A percentile compares a stretch with the other conserved stretches of the same genome.
Conservation (phyloP, 1,140 invertebrate genomes). For the Drosophila willistoni region DNA sequence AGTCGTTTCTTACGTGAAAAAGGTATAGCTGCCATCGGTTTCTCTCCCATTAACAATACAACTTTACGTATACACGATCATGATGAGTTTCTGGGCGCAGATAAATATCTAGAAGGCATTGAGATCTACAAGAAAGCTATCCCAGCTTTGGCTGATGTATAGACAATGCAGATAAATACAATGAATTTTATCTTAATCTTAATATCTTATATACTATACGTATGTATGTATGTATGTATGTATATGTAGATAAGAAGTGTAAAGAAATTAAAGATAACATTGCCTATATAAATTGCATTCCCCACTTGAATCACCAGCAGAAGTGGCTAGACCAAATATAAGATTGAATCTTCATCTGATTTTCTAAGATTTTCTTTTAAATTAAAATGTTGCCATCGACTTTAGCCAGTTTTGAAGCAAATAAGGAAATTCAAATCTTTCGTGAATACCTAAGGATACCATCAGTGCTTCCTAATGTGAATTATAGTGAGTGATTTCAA, state of each 20-base stretch:
- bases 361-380: not conserved
- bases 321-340: not conserved
- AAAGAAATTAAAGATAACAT: slow-evolving; percentile 1
- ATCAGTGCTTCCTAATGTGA: slow-evolving; percentile 91
- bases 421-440: slow-evolving; percentile 90
- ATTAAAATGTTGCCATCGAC: not conserved
- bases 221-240: too few species aligned
- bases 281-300: not conserved
- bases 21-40: slow-evolving; percentile 90
- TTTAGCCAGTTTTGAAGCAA: slow-evolving; percentile 82
- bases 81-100: slow-evolving; percentile 89
- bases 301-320: not conserved
- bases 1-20: slow-evolving; percentile 89
- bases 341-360: not conserved
- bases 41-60: slow-evolving; percentile 91
- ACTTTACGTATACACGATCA: slow-evolving; percentile 90
- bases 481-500: slow-evolving; percentile 87
- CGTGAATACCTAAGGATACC: slow-evolving; percentile 91
- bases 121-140: slow-evolving; percentile 88
- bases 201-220: not conserved
- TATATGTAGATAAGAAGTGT: not conserved
- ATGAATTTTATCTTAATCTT: not conserved
- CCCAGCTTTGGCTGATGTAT: slow-evolving; percentile 84
- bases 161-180: not conserved
- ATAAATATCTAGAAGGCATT: slow-evolving; percentile 89